Conservation (phyloP, 2,113 vertebrate species). For the Elachura formosa region DNA sequence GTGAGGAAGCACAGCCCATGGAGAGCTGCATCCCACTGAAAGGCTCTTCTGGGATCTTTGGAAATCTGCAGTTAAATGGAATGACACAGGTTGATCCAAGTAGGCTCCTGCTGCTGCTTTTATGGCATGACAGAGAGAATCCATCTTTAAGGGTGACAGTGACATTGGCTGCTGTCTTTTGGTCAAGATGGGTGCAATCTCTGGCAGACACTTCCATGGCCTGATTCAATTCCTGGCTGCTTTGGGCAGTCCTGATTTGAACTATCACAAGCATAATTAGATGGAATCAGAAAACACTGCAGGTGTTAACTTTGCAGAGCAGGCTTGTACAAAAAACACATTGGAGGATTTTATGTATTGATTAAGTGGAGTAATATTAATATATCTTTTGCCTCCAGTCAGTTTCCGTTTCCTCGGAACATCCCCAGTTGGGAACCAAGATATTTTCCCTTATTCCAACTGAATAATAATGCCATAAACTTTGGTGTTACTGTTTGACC, state of each 20-base stretch:
- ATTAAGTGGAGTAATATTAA: slow-evolving; percentile 81
- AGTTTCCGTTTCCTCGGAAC: slow-evolving; percentile 68
- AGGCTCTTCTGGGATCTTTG: background rate
- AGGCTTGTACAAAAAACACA: slow-evolving; percentile 66
- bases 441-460: slow-evolving; percentile 69
- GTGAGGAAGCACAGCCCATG: background rate
- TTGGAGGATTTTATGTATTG: slow-evolving; percentile 78
- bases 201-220: accelerated
- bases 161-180: background rate
- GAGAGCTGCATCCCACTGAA: no score
- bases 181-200: background rate
- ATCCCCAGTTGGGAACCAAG: slow-evolving; percentile 66
- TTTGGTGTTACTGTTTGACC: slow-evolving; percentile 69
- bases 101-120: background rate
- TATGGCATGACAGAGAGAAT: background rate
- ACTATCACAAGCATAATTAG: slow-evolving; percentile 35
- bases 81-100: background rate
- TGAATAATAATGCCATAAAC: slow-evolving; percentile 71
- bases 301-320: slow-evolving; percentile 60
- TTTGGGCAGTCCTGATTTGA: background rate
- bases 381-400: slow-evolving; percentile 78
- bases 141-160: background rate
- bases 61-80: background rate
- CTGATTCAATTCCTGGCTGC: background rate
- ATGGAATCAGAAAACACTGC: slow-evolving; percentile 61